Base-by-base conservation (phyloP, 2,888 invertebrate species). In the Dryocosmus kuriphilus region DNA sequence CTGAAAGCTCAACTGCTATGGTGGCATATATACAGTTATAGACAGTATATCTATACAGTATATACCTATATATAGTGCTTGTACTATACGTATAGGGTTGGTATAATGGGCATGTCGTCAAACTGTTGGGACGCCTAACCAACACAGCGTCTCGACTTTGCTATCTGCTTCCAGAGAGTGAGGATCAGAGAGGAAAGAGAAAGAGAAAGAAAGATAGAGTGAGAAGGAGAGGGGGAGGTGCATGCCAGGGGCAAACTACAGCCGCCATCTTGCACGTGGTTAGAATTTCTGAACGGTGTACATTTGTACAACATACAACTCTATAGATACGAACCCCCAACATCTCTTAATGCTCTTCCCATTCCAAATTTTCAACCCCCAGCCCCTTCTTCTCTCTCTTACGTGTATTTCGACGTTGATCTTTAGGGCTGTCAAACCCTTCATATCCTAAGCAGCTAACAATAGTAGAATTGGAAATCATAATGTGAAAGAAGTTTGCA, bases 191-290 rank as follows among this genome's bases (percentile, higher is more conserved):
- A 79, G 79, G 83, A 86, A 80, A 80, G 78, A 74, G 77, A 46
- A 46, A 76, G 30, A 38, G 74, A 74, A 32, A 76, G 79, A 84
- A 86, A 67, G 82, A 79, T 78, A 74, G 76, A 79, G 75, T 74
- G 78, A 41, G 83, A 82, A 78, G 79, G 82, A 77, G 80, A 82
- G 83, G 88, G 87, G 89, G 89, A 87, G 89, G 85, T 87, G 85
- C 88, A 87, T 85, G 86, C 87, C 85, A 85, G 87, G 88, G 87
- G 87, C 89, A 89, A 90, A 89, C 90, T 89, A 88, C 88, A 86
- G 90, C 90, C 90, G 90, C 90, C 90, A 90, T 90, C 90, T 90
- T 90, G 90, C 88, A 90, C 90, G 90, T 90, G 90, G 86, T 86
- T 84, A 82, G 90, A 90, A 90, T 90, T 86, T 85, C 88, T 86